phyloP scores from a whole-genome alignment of 2,113 vertebrate species.

The Atlantisia rogersi region DNA sequence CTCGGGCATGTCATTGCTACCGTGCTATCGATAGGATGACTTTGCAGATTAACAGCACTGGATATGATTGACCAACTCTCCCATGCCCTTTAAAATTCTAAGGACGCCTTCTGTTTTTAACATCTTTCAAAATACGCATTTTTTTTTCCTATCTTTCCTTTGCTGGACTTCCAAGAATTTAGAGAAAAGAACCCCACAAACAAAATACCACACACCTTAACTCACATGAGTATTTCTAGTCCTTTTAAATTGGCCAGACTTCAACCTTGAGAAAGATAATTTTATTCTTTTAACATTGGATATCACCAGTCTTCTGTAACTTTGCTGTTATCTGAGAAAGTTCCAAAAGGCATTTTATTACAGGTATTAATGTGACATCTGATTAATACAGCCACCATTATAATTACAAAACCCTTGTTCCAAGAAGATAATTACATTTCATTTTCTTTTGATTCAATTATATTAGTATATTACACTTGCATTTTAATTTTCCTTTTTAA shows the following conservation, averaged over 20 bases:
- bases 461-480: constrained; percentile 50
- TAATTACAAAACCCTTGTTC: constrained; percentile 63
- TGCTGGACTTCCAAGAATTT: not conserved
- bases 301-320: not conserved
- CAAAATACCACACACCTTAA: not conserved
- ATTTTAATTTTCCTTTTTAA: constrained; percentile 60
- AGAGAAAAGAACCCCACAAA: not conserved
- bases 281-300: constrained; percentile 29
- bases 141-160: not conserved
- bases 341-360: constrained; percentile 43
- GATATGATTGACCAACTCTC: not conserved
- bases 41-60: not conserved
- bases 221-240: not conserved
- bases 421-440: constrained; percentile 66
- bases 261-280: not conserved
- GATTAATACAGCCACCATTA: constrained; percentile 52
- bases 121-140: accelerated
- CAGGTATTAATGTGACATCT: constrained; percentile 59
- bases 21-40: not conserved
- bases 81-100: not conserved
- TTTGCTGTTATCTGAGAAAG: not conserved
- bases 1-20: not conserved
- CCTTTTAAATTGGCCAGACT: not conserved
- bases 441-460: constrained; percentile 57
- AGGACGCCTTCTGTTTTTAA: not conserved